These are phyloP conservation scores for Calvadosia cruxmelitensis DNA, from an alignment of 30 jellyfish, hydroid and myxozoan genomes.

Conservation along the genomic window DNA sequence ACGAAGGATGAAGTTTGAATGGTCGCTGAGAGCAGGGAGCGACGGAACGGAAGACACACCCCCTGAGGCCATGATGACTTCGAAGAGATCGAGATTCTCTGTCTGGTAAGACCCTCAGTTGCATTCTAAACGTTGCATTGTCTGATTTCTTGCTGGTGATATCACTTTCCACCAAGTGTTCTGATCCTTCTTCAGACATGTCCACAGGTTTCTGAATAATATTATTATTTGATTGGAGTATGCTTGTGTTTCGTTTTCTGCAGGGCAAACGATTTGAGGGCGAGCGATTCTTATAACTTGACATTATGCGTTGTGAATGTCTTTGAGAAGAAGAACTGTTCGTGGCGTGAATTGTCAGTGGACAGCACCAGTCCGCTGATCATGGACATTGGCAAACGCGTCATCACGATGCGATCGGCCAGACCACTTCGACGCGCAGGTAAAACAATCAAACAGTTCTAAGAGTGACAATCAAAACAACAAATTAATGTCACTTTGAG, in stretches of 20 bases:
- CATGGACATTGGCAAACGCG: background rate
- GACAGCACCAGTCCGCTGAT: background rate
- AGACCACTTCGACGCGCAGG: background rate
- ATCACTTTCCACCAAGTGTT: too few species aligned
- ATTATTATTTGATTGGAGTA: too few species aligned
- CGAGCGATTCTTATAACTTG: background rate
- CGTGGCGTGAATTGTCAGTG: background rate
- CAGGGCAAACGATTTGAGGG: background rate
- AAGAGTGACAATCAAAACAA: too few species aligned
- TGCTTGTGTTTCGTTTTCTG: too few species aligned
- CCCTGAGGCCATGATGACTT: too few species aligned
- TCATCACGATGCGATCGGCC: background rate
- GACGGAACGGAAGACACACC: too few species aligned
- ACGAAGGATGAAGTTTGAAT: background rate
- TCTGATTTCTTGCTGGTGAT: too few species aligned
- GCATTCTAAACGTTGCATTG: too few species aligned
- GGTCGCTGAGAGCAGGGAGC: background rate
- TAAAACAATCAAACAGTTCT: background rate
- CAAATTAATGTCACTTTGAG: background rate
- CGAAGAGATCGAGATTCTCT: too few species aligned
- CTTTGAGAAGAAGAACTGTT: background rate
- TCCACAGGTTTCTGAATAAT: too few species aligned
- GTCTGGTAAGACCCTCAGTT: too few species aligned
- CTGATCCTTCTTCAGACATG: too few species aligned
- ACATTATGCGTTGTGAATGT: background rate